Conservation (phyloP, 2,888 invertebrate genomes). For the Zygogramma bicolorata region DNA sequence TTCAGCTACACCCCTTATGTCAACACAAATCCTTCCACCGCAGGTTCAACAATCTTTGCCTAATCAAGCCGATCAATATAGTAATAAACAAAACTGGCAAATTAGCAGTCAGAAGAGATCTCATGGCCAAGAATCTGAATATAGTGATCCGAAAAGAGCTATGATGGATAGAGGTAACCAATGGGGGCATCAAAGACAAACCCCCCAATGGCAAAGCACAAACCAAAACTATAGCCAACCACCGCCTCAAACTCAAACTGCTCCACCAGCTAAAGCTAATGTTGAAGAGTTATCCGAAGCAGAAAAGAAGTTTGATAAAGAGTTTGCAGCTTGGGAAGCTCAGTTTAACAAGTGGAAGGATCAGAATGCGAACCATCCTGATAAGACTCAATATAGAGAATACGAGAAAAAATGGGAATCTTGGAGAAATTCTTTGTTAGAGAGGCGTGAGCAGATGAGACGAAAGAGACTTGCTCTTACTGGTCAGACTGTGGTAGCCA, state of each 20-base stretch:
- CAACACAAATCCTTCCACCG: slow-evolving; percentile 23
- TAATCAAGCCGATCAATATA: neutral
- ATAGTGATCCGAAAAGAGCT: slow-evolving; percentile 34
- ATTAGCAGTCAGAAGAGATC: slow-evolving; percentile 38
- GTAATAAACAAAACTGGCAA: slow-evolving; percentile 33
- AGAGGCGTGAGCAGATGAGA: slow-evolving; percentile 86
- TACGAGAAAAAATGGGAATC: slow-evolving; percentile 92
- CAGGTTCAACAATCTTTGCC: slow-evolving; percentile 8
- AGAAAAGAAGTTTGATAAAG: slow-evolving; percentile 87
- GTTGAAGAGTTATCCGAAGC: slow-evolving; percentile 72
- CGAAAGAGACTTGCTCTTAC: slow-evolving; percentile 69
- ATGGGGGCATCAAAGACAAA: slow-evolving; percentile 33
- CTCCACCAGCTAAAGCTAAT: slow-evolving; percentile 33
- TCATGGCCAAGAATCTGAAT: slow-evolving; percentile 33
- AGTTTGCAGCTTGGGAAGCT: slow-evolving; percentile 92
- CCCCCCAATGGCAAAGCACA: slow-evolving; percentile 23
- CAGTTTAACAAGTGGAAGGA: slow-evolving; percentile 93
- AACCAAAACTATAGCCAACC: slow-evolving; percentile 35
- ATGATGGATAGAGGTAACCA: slow-evolving; percentile 33
- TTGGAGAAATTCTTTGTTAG: slow-evolving; percentile 82
- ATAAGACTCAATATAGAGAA: slow-evolving; percentile 85
- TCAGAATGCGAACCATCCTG: slow-evolving; percentile 92
- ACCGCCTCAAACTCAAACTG: slow-evolving; percentile 24
- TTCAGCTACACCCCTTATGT: slow-evolving; percentile 23
- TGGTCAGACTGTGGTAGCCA: slow-evolving; percentile 25